Evolutionary conservation across 1,140 invertebrate genomes (phyloP).

Genomic region (Dendroctonus ponderosae): DNA sequence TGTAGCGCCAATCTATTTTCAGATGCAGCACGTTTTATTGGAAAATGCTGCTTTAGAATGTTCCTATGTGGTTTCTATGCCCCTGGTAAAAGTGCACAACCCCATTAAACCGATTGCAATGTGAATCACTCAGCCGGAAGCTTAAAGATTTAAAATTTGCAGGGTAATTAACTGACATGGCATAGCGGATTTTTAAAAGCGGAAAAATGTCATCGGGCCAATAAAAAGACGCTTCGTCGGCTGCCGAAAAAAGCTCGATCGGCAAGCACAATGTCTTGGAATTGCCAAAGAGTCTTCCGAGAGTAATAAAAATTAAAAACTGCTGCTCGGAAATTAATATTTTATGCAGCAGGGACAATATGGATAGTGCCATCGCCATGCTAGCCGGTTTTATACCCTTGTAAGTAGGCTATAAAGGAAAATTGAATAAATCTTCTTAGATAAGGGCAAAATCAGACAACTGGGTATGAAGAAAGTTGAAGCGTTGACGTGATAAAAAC

Average conservation of each 20-base stretch:
- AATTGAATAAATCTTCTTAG: slow-evolving; percentile 11
- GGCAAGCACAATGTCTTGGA: slow-evolving; percentile 36
- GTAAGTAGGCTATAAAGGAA: slow-evolving; percentile 22
- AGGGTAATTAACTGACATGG: slow-evolving; percentile 49
- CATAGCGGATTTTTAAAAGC: slow-evolving; percentile 44
- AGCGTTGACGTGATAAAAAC: too few relatives aligned
- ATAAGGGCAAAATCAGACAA: too few relatives aligned
- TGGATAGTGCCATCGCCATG: slow-evolving; percentile 19
- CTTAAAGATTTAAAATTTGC: slow-evolving; percentile 46
- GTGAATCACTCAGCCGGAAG: slow-evolving; percentile 17
- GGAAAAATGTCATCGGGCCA: slow-evolving; percentile 55
- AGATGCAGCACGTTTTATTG: too few relatives aligned
- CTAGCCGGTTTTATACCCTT: slow-evolving; percentile 17
- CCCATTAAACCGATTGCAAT: slow-evolving; percentile 1
- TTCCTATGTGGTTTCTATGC: too few relatives aligned
- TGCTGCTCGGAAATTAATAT: slow-evolving; percentile 28
- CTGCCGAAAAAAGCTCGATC: slow-evolving; percentile 41
- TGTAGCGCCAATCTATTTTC: too few relatives aligned
- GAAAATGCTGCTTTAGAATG: too few relatives aligned
- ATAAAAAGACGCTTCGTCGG: slow-evolving; percentile 57
- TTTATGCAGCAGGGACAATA: slow-evolving; percentile 28
- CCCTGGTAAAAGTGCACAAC: too few relatives aligned
- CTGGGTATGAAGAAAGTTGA: too few relatives aligned
- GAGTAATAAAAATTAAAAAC: slow-evolving; percentile 38
- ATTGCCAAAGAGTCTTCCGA: slow-evolving; percentile 36